These are phyloP conservation scores for Halictus ligatus DNA, from an alignment of 2,888 invertebrate genomes.

Conservation along the genomic window DNA sequence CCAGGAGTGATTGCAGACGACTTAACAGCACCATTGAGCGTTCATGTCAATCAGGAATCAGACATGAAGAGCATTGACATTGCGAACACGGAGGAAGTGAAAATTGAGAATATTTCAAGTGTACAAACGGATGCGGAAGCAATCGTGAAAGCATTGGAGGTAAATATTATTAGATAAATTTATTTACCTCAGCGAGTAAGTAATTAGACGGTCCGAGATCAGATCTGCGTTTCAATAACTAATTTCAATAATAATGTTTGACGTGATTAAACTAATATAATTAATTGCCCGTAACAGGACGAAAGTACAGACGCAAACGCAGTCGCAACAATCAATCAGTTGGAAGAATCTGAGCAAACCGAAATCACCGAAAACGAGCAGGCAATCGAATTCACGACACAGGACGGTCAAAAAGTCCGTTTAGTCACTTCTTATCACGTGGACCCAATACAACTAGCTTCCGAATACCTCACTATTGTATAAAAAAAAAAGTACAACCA, in stretches of 20 bases:
- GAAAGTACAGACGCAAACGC: slow-evolving; percentile 77
- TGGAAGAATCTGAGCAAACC: slow-evolving; percentile 72
- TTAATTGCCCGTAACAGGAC: slow-evolving; percentile 68
- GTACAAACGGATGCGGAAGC: slow-evolving; percentile 74
- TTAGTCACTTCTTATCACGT: slow-evolving; percentile 87
- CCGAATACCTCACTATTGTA: slow-evolving; percentile 84
- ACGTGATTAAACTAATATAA: background rate
- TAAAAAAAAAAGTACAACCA: slow-evolving; percentile 66
- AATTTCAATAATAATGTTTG: background rate
- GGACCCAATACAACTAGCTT: slow-evolving; percentile 83
- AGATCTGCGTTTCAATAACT: background rate
- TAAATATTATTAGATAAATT: slow-evolving; percentile 52
- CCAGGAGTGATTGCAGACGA: slow-evolving; percentile 77
- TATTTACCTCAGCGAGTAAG: background rate
- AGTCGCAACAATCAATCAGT: slow-evolving; percentile 78
- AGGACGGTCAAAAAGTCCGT: slow-evolving; percentile 87
- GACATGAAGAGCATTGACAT: slow-evolving; percentile 50
- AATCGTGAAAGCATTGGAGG: slow-evolving; percentile 78
- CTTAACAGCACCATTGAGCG: slow-evolving; percentile 84
- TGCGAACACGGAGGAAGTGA: slow-evolving; percentile 40
- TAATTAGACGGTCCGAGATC: background rate
- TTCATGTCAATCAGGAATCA: slow-evolving; percentile 79
- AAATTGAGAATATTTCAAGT: slow-evolving; percentile 58
- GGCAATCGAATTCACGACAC: slow-evolving; percentile 86
- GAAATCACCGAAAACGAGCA: slow-evolving; percentile 77